phyloP scores from a whole-genome alignment of 2,797 vertebrate genomes.

The Neomorphus geoffroyi region DNA sequence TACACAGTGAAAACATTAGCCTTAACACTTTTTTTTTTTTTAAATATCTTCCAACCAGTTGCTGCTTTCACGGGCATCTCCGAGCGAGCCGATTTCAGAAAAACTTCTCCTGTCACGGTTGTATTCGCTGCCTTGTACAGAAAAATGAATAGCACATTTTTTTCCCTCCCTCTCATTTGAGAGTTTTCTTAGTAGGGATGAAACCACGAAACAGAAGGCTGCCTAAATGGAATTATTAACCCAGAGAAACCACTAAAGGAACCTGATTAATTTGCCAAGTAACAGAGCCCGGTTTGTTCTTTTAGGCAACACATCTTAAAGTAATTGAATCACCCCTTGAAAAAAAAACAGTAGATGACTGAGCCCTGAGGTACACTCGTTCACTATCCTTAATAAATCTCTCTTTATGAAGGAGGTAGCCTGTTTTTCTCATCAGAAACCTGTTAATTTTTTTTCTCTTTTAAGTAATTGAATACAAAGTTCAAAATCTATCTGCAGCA shows the following conservation, averaged over 20 bases:
- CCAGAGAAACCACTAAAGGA: conserved; percentile 56
- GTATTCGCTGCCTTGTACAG: neutral
- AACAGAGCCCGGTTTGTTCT: conserved; percentile 61
- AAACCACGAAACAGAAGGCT: conserved; percentile 24
- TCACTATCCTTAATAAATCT: conserved; percentile 58
- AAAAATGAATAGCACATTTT: neutral
- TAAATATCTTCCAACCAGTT: conserved; percentile 34
- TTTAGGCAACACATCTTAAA: conserved; percentile 64
- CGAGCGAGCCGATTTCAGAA: neutral
- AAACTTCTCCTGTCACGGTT: neutral
- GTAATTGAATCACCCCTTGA: conserved; percentile 66
- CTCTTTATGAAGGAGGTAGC: conserved; percentile 50
- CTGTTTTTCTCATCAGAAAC: conserved; percentile 61
- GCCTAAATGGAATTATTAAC: conserved; percentile 66
- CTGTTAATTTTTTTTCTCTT: conserved; percentile 59
- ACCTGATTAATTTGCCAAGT: conserved; percentile 65
- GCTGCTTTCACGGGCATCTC: conserved; percentile 56
- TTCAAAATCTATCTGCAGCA: conserved; percentile 54
- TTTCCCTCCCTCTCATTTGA: neutral
- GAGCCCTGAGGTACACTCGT: conserved; percentile 53
- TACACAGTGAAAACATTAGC: conserved; percentile 57
- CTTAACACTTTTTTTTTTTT: neutral
- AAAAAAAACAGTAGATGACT: conserved; percentile 58
- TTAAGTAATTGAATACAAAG: conserved; percentile 64
- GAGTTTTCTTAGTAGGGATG: conserved; percentile 32